Conservation (phyloP, 2,797 vertebrate species). For the Tenualosa thibaudeaui region DNA sequence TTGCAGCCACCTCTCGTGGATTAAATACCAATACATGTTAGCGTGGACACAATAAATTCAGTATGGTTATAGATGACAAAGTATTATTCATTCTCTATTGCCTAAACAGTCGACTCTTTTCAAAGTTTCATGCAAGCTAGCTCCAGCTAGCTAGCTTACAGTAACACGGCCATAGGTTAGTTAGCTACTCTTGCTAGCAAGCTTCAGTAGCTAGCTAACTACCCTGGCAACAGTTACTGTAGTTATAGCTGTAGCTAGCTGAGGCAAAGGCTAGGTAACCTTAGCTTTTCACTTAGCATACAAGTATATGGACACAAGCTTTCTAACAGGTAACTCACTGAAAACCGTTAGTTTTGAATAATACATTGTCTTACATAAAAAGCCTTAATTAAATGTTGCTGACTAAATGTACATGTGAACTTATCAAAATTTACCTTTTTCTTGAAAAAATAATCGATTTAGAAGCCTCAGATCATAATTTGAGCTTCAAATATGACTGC, state of each 20-base stretch:
- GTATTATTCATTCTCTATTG: not conserved
- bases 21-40: not conserved
- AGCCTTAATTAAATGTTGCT: not conserved
- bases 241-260: not conserved
- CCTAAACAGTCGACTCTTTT: not conserved
- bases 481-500: constrained; percentile 71
- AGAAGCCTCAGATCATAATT: constrained; percentile 56
- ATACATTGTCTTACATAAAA: not conserved
- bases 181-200: not conserved
- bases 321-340: constrained; percentile 19
- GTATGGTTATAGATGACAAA: not conserved
- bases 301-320: not conserved
- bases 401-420: not conserved
- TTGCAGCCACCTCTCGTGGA: not conserved
- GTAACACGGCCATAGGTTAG: not conserved
- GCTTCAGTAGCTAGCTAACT: not conserved
- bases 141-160: constrained; percentile 25
- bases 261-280: constrained; percentile 33
- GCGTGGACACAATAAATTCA: not conserved
- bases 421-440: constrained; percentile 62
- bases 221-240: constrained; percentile 14
- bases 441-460: constrained; percentile 45
- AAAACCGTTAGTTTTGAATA: constrained; percentile 7
- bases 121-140: constrained; percentile 46
- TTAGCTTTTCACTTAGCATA: constrained; percentile 43